Evolutionary conservation across 2,797 vertebrate species (phyloP).

Genomic region (Sebastes jordani): DNA sequence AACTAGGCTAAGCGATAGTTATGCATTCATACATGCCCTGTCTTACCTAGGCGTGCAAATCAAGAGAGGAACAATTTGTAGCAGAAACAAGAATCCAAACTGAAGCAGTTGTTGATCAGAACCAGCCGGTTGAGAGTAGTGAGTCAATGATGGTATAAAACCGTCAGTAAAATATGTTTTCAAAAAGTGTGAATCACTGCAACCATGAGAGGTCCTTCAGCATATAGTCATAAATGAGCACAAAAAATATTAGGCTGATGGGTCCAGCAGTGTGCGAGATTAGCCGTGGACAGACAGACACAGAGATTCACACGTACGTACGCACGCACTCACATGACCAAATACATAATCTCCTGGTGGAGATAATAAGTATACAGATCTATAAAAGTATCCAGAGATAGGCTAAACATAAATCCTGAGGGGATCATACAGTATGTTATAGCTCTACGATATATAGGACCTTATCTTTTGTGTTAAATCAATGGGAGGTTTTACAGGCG

Average conservation of each 20-base stretch:
- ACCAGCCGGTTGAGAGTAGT: neutral
- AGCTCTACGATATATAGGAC: slow-evolving; percentile 17
- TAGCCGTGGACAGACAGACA: neutral
- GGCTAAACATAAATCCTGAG: neutral
- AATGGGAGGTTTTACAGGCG: slow-evolving; percentile 58
- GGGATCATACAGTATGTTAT: neutral
- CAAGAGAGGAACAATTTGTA: neutral
- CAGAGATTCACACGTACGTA: neutral
- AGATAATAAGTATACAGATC: neutral
- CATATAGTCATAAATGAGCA: neutral
- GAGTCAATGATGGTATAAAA: neutral
- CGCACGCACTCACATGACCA: neutral
- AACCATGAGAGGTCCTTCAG: neutral
- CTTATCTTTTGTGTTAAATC: slow-evolving; percentile 41
- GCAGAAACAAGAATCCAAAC: neutral
- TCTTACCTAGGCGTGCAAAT: neutral
- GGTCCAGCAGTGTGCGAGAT: neutral
- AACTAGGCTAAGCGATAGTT: neutral
- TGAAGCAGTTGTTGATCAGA: neutral
- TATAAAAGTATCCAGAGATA: neutral
- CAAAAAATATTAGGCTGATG: neutral
- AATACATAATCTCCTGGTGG: neutral
- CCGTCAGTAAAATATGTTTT: neutral
- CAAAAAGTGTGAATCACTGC: neutral
- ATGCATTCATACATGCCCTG: neutral